Evolutionary conservation across 2,113 vertebrate species (phyloP), one percentile per base, ranked within the genome.

Genomic region (Hyperoodon ampullatus): DNA sequence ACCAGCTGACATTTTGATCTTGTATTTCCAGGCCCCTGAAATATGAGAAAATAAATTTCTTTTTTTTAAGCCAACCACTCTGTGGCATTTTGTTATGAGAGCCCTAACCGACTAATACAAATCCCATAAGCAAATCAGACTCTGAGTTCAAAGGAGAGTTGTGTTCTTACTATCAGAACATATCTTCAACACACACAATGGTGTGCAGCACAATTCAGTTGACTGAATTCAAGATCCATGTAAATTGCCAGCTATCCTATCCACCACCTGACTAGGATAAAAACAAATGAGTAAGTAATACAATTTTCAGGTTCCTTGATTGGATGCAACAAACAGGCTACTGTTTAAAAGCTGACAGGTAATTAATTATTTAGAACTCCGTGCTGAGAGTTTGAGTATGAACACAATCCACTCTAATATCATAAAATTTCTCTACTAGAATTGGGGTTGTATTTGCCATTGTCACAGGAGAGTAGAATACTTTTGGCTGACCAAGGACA

Each of bases 361-460:
- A 1, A 3, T 44, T 58, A 3, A 50, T 66, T 9, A 11, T 26
- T 47, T 16, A 6, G 9, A 47, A 44, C 2, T 0, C 18, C 26
- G 3, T n/a, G n/a, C 5, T 80, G 21, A 88, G 28, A 14, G 1
- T 60, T 24, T 44, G 23, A 61, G 2, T 42, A 13, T 71, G 9
- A 61, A 2, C 6, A n/a, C 2, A 8, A 8, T 50, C 8, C 33
- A 14, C 26, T 30, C 24, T 33, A 18, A 44, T 8, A 21, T 24
- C 3, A 3, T 30, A 21, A 23, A 12, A 85, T n/a, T 23, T 4
- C 18, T 47, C 42, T 14, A 60, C 2, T 0, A 7, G 42, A 71
- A 39, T 11, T 4, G 2, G 2, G 26, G 4, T 1, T 55, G 21
- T 39, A 18, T 28, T 7, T 70, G 3, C 6, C 11, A 39, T 23